These are phyloP conservation scores for Aplochiton taeniatus DNA, from an alignment of 2,797 vertebrate species.

Conservation along the genomic window DNA sequence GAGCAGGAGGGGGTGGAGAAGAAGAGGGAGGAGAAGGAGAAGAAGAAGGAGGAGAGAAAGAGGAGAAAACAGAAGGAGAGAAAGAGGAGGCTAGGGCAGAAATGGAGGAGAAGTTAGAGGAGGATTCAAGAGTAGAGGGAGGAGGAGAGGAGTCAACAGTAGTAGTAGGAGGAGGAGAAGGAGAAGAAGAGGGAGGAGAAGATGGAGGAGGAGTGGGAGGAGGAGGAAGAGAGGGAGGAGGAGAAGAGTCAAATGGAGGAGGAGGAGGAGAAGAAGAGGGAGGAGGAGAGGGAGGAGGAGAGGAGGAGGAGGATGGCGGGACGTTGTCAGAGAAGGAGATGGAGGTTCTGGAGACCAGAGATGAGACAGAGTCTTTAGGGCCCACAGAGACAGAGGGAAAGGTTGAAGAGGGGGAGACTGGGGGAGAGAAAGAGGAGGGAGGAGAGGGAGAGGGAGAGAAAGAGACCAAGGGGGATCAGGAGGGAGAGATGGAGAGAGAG, in stretches of 20 bases:
- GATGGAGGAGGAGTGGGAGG: not conserved
- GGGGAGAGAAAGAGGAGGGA: not conserved
- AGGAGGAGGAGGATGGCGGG: not conserved
- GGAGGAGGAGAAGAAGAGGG: not conserved
- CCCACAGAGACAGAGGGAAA: not conserved
- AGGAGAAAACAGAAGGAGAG: not conserved
- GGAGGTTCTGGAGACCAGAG: not conserved
- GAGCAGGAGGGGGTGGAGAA: too few relatives aligned
- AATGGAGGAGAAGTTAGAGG: not conserved
- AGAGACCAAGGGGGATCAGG: too few relatives aligned
- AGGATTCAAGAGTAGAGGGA: too few relatives aligned
- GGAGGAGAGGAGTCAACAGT: too few relatives aligned
- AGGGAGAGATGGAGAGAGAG: not conserved
- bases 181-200: not conserved
- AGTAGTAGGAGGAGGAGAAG: not conserved
- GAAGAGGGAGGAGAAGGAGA: too few relatives aligned
- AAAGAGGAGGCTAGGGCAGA: not conserved
- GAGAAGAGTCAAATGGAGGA: not conserved
- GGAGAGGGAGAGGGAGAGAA: too few relatives aligned
- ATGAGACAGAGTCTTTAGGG: not conserved
- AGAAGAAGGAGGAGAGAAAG: too few relatives aligned
- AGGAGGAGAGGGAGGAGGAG: not conserved
- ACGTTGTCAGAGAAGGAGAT: not conserved
- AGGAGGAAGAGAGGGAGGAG: not conserved
- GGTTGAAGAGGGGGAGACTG: not conserved